Percentiles rank a stretch among this genome's conserved stretches.
These are phyloP conservation scores for Diploptera punctata DNA, from an alignment of 2,888 invertebrate species.

Conservation along the genomic window DNA sequence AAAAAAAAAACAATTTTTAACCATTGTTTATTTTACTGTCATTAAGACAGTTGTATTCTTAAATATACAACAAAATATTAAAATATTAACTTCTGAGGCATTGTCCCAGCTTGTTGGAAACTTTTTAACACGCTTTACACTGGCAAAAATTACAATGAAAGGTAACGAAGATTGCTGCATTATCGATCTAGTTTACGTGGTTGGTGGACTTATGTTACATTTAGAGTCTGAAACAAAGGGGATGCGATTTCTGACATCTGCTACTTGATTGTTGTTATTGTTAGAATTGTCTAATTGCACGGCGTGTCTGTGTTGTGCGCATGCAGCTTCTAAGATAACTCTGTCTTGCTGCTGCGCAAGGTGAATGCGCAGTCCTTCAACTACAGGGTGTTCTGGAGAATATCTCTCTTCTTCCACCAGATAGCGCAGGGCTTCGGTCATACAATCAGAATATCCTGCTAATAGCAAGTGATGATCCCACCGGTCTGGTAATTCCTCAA, in stretches of 20 bases:
- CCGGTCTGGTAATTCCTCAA: not conserved
- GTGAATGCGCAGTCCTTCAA: constrained; percentile 47
- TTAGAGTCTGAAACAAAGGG: constrained; percentile 19
- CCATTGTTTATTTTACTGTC: too few species aligned
- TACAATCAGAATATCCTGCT: constrained; percentile 50
- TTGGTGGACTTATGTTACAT: constrained; percentile 30
- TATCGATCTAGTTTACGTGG: constrained; percentile 15
- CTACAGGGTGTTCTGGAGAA: constrained; percentile 48
- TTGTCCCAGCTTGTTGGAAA: too few species aligned
- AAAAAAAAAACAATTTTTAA: too few species aligned
- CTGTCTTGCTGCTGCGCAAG: constrained; percentile 42
- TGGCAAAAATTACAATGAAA: too few species aligned
- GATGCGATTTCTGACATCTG: constrained; percentile 19
- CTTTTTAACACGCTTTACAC: too few species aligned
- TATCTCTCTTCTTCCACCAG: constrained; percentile 49
- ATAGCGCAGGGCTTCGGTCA: constrained; percentile 50
- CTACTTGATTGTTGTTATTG: not conserved
- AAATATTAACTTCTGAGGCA: too few species aligned
- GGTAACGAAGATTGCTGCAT: not conserved
- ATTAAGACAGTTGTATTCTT: too few species aligned
- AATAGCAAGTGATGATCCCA: constrained; percentile 42
- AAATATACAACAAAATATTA: too few species aligned
- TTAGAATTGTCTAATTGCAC: constrained; percentile 15
- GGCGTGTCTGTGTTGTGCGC: constrained; percentile 8
- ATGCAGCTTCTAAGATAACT: constrained; percentile 32